phyloP scores from a whole-genome alignment of 2,113 vertebrate species.

The Nycticebus coucang region DNA sequence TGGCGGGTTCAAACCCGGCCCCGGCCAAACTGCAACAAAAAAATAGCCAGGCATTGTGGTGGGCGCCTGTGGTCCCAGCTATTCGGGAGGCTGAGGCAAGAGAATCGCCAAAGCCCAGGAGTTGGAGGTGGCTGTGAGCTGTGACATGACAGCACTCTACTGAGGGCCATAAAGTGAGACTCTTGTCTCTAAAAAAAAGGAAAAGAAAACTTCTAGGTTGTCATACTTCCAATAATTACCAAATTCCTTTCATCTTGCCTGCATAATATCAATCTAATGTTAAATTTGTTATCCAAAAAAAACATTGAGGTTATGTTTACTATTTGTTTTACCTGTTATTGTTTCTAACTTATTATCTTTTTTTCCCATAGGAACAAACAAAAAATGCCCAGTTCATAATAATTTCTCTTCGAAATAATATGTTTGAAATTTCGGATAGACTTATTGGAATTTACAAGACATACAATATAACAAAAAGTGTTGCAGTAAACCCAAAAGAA shows the following conservation, averaged over 20 bases:
- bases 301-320: not conserved
- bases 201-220: not conserved
- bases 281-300: slow-evolving; percentile 1
- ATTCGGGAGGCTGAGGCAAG: no score
- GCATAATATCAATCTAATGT: not conserved
- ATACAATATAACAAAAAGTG: slow-evolving; percentile 94
- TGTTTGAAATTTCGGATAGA: slow-evolving; percentile 98
- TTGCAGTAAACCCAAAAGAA: slow-evolving; percentile 94
- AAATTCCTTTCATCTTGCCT: slow-evolving; percentile 12
- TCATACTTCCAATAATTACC: not conserved
- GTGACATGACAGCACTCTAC: no score
- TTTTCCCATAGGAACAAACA: slow-evolving; percentile 94
- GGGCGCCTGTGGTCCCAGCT: no score
- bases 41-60: no score
- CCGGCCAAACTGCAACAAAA: no score
- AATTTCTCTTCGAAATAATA: slow-evolving; percentile 98
- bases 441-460: slow-evolving; percentile 98
- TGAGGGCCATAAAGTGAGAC: no score
- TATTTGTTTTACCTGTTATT: not conserved
- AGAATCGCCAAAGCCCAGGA: no score
- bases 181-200: no score
- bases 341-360: not conserved
- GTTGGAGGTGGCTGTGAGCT: no score
- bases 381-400: slow-evolving; percentile 99
- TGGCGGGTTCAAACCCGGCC: no score